phyloP scores from a whole-genome alignment of 2,888 invertebrate species.

The Drosophila parthenogenetica region DNA sequence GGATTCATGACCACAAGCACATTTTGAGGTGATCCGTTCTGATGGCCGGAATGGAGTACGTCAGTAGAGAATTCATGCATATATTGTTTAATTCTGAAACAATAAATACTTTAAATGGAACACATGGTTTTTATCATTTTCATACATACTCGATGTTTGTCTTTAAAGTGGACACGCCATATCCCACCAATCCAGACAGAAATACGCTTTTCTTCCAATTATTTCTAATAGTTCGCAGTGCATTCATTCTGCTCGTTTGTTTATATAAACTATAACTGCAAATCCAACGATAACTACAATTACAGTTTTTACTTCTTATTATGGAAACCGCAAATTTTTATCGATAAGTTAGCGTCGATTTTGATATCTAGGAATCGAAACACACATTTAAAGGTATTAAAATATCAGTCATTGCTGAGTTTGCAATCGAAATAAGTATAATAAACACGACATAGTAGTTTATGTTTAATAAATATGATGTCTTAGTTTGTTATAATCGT shows the following conservation, averaged over 20 bases:
- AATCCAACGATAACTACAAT: constrained; percentile 1
- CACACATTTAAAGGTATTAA: not conserved
- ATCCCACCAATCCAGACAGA: constrained; percentile 88
- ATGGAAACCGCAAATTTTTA: constrained; percentile 5
- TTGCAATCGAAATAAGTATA: not conserved
- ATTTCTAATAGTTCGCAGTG: constrained; percentile 65
- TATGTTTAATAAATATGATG: too few relatives aligned
- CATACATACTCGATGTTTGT: constrained; percentile 90
- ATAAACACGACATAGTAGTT: too few relatives aligned
- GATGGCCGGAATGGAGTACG: constrained; percentile 88
- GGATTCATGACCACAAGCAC: constrained; percentile 96
- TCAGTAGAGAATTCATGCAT: constrained; percentile 94
- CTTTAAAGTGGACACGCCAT: constrained; percentile 89
- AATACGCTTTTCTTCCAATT: constrained; percentile 96
- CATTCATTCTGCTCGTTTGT: constrained; percentile 47
- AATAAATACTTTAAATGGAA: not conserved
- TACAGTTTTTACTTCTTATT: not conserved
- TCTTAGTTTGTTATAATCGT: too few relatives aligned
- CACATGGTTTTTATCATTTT: not conserved
- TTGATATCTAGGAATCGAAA: not conserved
- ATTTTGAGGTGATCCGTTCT: constrained; percentile 89
- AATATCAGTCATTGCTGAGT: not conserved
- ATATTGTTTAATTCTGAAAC: constrained; percentile 89
- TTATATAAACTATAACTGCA: constrained; percentile 36
- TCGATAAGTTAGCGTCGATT: constrained; percentile 6